Percentiles rank a stretch among this genome's conserved stretches.
Conservation (phyloP, 2,888 invertebrate species). For the Erynnis tages region DNA sequence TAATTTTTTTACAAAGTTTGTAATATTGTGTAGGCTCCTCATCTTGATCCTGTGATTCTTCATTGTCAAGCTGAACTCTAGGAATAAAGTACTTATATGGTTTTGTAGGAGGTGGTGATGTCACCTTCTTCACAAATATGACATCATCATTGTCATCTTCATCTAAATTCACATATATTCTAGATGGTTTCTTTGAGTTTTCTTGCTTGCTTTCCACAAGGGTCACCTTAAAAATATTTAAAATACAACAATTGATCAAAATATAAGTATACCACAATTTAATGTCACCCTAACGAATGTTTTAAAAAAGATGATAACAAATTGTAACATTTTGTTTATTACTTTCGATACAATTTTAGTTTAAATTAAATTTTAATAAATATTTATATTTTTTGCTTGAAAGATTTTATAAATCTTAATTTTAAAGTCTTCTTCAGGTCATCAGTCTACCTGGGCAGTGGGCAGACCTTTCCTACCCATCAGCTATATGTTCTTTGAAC, state of each 20-base stretch:
- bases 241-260: not conserved
- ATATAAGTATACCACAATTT: not conserved
- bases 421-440: too few species aligned
- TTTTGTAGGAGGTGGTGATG: constrained; percentile 49
- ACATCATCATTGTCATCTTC: constrained; percentile 53
- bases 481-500: too few species aligned
- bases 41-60: constrained; percentile 41
- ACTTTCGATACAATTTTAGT: too few species aligned
- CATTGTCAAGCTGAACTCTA: constrained; percentile 40
- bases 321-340: too few species aligned
- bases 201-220: constrained; percentile 54
- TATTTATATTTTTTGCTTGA: too few species aligned
- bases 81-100: constrained; percentile 55
- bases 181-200: constrained; percentile 48
- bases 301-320: too few species aligned
- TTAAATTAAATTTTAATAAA: too few species aligned
- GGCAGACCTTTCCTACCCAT: too few species aligned
- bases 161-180: constrained; percentile 60
- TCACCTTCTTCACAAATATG: constrained; percentile 63
- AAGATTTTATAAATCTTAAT: too few species aligned
- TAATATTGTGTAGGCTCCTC: constrained; percentile 52
- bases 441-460: too few species aligned
- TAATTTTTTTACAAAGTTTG: constrained; percentile 50
- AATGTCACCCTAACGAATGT: too few species aligned
- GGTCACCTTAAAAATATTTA: constrained; percentile 56